Conservation (phyloP, 2,888 invertebrate genomes). For the Tanypteryx hageni region DNA sequence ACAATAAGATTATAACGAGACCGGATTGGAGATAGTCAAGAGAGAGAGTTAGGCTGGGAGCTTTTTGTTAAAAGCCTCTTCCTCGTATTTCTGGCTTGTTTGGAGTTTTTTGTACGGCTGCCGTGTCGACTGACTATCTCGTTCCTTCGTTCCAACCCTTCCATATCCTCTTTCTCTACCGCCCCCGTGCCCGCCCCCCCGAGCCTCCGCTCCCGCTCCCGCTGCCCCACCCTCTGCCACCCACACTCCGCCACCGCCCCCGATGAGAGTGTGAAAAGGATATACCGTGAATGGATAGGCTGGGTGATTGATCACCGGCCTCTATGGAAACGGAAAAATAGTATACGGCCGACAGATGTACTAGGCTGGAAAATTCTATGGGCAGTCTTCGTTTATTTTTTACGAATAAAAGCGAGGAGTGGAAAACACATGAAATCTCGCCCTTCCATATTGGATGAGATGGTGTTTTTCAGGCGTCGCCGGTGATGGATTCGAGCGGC, state of each 20-base stretch:
- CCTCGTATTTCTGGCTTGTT: too few species aligned
- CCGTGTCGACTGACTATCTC: too few species aligned
- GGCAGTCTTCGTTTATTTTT: neutral
- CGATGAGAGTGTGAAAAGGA: constrained; percentile 12
- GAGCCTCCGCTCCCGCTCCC: neutral
- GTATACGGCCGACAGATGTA: constrained; percentile 21
- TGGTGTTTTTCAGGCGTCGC: neutral
- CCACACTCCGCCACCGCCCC: neutral
- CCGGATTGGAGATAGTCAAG: too few species aligned
- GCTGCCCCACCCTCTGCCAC: too few species aligned
- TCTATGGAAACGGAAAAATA: constrained; percentile 35
- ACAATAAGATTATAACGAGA: too few species aligned
- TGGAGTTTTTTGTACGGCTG: too few species aligned
- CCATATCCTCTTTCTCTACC: neutral
- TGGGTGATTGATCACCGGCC: constrained; percentile 15
- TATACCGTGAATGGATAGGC: constrained; percentile 3
- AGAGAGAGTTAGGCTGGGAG: too few species aligned
- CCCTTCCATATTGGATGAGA: neutral
- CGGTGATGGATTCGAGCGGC: constrained; percentile 2
- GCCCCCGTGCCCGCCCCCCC: neutral
- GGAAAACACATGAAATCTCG: neutral
- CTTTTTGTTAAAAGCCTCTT: too few species aligned
- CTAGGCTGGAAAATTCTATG: constrained; percentile 25
- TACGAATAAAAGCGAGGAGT: neutral
- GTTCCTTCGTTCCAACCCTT: too few species aligned